These are phyloP conservation scores for Gerris lacustris DNA, from an alignment of 2,888 invertebrate species.

Conservation along the genomic window DNA sequence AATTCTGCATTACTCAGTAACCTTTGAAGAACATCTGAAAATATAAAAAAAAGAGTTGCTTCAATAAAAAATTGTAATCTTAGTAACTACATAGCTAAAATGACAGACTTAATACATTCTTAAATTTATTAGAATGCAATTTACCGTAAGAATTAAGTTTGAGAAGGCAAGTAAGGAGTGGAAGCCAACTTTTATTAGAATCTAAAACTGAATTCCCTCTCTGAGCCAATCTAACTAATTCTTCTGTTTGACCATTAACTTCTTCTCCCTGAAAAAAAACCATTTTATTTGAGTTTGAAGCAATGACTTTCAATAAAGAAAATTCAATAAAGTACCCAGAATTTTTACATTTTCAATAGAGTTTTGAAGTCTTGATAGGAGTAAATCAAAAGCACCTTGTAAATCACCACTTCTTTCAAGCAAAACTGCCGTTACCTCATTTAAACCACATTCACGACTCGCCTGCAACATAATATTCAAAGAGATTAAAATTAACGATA, in stretches of 20 bases:
- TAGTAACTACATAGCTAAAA: background rate
- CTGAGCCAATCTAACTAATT: slow-evolving; percentile 30
- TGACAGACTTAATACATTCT: no score
- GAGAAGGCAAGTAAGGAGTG: slow-evolving; percentile 31
- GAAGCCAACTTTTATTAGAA: slow-evolving; percentile 32
- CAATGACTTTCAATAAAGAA: no score
- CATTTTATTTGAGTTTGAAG: background rate
- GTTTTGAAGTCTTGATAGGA: slow-evolving; percentile 40
- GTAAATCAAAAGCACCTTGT: slow-evolving; percentile 37
- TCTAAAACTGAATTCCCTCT: slow-evolving; percentile 30
- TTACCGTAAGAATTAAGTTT: slow-evolving; percentile 31
- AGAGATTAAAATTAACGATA: background rate
- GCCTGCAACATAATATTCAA: slow-evolving; percentile 39
- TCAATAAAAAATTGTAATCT: background rate
- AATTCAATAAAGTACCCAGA: no score
- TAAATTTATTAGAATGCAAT: background rate
- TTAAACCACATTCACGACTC: slow-evolving; percentile 48
- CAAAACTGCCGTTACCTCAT: slow-evolving; percentile 56
- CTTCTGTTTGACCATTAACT: slow-evolving; percentile 30
- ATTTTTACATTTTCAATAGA: slow-evolving; percentile 33
- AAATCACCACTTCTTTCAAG: slow-evolving; percentile 64
- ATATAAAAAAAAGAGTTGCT: slow-evolving; percentile 10
- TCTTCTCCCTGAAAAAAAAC: slow-evolving; percentile 26
- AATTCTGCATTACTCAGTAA: slow-evolving; percentile 44
- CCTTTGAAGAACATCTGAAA: slow-evolving; percentile 29